These are phyloP conservation scores for Seriola quinqueradiata DNA, from an alignment of 2,113 vertebrate species.

Conservation along the genomic window DNA sequence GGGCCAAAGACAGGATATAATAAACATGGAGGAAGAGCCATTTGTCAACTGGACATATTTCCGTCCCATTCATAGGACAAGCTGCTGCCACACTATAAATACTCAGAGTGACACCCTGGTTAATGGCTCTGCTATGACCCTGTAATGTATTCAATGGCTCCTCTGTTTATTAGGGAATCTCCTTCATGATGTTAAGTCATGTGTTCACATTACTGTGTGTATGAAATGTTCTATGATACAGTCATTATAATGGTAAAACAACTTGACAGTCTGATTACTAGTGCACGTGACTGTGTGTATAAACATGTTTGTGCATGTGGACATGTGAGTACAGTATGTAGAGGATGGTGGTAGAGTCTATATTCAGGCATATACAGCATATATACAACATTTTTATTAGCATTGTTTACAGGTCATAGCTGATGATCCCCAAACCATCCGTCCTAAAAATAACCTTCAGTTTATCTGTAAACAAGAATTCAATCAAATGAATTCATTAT, in stretches of 20 bases:
- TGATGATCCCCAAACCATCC: not conserved
- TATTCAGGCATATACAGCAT: slow-evolving; percentile 15
- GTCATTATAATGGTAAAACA: too few relatives aligned
- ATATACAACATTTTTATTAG: not conserved
- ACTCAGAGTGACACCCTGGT: slow-evolving; percentile 69
- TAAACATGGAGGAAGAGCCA: slow-evolving; percentile 12
- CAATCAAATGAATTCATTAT: not conserved
- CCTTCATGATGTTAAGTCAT: not conserved
- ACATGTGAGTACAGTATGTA: not conserved
- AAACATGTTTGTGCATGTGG: too few relatives aligned
- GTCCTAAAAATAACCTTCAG: not conserved
- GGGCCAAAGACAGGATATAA: slow-evolving; percentile 25
- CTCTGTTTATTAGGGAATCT: slow-evolving; percentile 36
- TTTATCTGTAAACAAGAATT: too few relatives aligned
- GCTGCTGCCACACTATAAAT: slow-evolving; percentile 60
- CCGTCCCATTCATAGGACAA: slow-evolving; percentile 48
- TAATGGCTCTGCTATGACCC: slow-evolving; percentile 58
- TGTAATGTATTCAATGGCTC: slow-evolving; percentile 60
- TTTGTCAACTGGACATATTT: slow-evolving; percentile 44
- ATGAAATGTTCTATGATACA: too few relatives aligned
- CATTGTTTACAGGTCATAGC: not conserved
- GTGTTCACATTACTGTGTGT: slow-evolving; percentile 5
- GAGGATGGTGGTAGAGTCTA: slow-evolving; percentile 17
- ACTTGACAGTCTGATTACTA: too few relatives aligned
- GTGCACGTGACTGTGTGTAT: too few relatives aligned